Evolutionary conservation across 2,113 vertebrate species (phyloP).

Genomic region (Takifugu flavidus): DNA sequence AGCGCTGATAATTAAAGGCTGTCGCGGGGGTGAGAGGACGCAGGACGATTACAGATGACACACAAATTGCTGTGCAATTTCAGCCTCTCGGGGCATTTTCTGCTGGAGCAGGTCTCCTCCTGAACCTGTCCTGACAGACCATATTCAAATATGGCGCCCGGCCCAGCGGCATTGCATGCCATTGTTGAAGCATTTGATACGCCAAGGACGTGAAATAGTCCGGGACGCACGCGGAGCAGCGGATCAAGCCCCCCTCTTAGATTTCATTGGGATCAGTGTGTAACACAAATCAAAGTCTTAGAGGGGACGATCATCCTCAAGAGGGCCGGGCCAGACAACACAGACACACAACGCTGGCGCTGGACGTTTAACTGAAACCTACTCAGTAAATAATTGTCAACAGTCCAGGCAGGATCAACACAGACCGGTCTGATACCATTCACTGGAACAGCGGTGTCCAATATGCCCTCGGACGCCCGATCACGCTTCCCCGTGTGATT

Average conservation of each 20-base stretch:
- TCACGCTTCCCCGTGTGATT: slow-evolving; percentile 67
- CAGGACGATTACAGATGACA: slow-evolving; percentile 73
- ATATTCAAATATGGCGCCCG: slow-evolving; percentile 62
- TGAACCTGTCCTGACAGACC: slow-evolving; percentile 62
- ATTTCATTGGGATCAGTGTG: slow-evolving; percentile 44
- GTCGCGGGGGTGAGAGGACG: slow-evolving; percentile 58
- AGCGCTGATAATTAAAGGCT: slow-evolving; percentile 73
- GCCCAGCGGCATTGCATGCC: slow-evolving; percentile 52
- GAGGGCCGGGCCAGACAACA: neutral
- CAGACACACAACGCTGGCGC: too few species aligned
- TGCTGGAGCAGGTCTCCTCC: slow-evolving; percentile 69
- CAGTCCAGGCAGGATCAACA: slow-evolving; percentile 6
- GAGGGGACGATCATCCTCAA: neutral
- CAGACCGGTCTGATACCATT: slow-evolving; percentile 22
- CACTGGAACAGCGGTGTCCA: slow-evolving; percentile 10
- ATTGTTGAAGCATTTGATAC: slow-evolving; percentile 57
- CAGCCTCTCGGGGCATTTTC: slow-evolving; percentile 61
- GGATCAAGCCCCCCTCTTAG: slow-evolving; percentile 60
- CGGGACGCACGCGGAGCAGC: slow-evolving; percentile 40
- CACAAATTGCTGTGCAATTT: slow-evolving; percentile 81
- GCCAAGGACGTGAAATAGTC: slow-evolving; percentile 50
- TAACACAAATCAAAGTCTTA: slow-evolving; percentile 38
- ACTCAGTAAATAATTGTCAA: too few species aligned
- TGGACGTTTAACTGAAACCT: too few species aligned
- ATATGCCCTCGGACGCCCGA: neutral